A percentile compares a stretch with the other conserved stretches of the same genome.
These are phyloP conservation scores for Megaceryle alcyon DNA, from an alignment of 2,797 vertebrate genomes.

Conservation along the genomic window DNA sequence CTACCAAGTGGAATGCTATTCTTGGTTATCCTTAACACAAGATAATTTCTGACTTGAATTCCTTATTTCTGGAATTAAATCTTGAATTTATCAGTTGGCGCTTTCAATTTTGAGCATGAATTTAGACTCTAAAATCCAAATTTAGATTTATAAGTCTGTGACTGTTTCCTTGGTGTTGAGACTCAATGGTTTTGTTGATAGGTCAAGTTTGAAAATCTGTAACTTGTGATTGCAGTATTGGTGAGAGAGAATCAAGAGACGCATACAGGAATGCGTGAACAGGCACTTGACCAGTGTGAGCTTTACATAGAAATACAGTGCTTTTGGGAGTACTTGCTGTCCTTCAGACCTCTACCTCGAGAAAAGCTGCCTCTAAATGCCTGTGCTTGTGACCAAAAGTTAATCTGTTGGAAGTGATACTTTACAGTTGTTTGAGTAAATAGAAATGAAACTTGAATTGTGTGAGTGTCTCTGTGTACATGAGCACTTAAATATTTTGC, in stretches of 20 bases:
- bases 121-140: not conserved
- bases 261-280: not conserved
- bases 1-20: not conserved
- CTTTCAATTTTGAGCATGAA: not conserved
- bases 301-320: not conserved
- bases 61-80: not conserved
- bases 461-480: rapidly evolving
- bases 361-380: not conserved
- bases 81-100: not conserved
- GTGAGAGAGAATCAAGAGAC: not conserved
- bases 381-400: not conserved
- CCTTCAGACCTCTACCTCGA: not conserved
- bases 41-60: not conserved
- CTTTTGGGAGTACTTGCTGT: not conserved
- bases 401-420: not conserved
- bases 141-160: not conserved
- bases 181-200: not conserved
- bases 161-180: not conserved
- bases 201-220: not conserved
- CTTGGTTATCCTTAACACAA: not conserved
- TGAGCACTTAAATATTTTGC: not conserved
- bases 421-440: too few species aligned
- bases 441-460: not conserved
- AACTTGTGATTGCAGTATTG: not conserved
- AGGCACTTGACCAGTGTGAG: not conserved